Conservation (phyloP, 1,140 invertebrate species). For the Paraescarpia echinospica region DNA sequence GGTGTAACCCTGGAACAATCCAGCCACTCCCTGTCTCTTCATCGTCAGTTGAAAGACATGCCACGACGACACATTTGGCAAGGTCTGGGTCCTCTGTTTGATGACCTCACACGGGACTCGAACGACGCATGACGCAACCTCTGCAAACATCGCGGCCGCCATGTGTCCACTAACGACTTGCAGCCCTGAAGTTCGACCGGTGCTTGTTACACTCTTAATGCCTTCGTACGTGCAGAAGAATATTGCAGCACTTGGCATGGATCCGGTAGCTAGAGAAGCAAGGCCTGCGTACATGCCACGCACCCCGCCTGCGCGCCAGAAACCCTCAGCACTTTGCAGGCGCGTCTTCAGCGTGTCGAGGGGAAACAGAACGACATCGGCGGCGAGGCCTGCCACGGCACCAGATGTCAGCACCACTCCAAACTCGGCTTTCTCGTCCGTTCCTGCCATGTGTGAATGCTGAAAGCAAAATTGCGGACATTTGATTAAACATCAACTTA, state of each 20-base stretch:
- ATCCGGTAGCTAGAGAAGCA: conserved; percentile 78
- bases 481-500: not conserved
- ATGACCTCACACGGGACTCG: conserved; percentile 93
- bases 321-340: conserved; percentile 85
- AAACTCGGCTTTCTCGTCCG: not conserved
- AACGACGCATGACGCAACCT: conserved; percentile 80
- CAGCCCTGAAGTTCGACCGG: conserved; percentile 34
- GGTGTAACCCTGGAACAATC: conserved; percentile 87
- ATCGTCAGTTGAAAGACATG: conserved; percentile 69
- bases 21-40: conserved; percentile 58
- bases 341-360: conserved; percentile 94
- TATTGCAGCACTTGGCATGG: conserved; percentile 79
- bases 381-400: conserved; percentile 60
- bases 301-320: conserved; percentile 86
- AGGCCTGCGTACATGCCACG: conserved; percentile 85
- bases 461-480: not conserved
- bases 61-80: conserved; percentile 54
- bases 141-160: conserved; percentile 77
- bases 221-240: conserved; percentile 93
- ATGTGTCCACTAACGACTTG: conserved; percentile 71
- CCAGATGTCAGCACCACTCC: conserved; percentile 40
- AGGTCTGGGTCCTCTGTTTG: conserved; percentile 88
- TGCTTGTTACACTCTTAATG: conserved; percentile 66
- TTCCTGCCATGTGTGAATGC: not conserved
- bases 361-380: conserved; percentile 82